Evolutionary conservation across 2,797 vertebrate species (phyloP).

Genomic region (Mergus octosetaceus): DNA sequence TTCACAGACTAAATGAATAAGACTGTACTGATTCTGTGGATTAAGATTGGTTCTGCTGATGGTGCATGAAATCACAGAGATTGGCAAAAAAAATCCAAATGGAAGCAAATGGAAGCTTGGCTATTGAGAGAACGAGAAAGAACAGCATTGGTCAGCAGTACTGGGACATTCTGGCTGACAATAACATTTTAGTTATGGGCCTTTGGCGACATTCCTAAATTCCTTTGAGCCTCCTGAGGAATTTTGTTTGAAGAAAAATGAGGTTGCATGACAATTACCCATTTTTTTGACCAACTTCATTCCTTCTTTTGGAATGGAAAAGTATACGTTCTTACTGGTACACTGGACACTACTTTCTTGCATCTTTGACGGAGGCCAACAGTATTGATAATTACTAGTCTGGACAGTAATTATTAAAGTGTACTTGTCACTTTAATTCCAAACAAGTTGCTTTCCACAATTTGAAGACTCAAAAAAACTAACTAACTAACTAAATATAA

Average conservation of each 20-base stretch:
- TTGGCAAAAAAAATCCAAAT: slow-evolving; percentile 3
- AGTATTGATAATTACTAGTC: not conserved
- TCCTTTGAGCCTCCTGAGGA: not conserved
- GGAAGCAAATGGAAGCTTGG: not conserved
- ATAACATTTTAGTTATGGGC: not conserved
- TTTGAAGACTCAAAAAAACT: too few species aligned
- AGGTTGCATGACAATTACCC: not conserved
- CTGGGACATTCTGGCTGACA: fast-evolving
- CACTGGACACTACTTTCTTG: not conserved
- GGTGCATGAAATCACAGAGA: not conserved
- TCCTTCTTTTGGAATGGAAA: not conserved
- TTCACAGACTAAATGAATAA: not conserved
- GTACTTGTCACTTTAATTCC: not conserved
- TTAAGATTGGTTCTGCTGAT: not conserved
- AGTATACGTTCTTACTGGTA: not conserved
- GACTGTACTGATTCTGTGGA: not conserved
- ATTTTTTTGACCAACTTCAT: not conserved
- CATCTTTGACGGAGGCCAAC: not conserved
- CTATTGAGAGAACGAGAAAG: not conserved
- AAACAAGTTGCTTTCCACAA: not conserved
- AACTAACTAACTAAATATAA: too few species aligned
- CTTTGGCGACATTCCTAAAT: not conserved
- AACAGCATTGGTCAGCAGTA: not conserved
- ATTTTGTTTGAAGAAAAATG: not conserved
- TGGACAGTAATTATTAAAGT: not conserved